Percentiles rank a stretch among this genome's conserved stretches.
These are phyloP conservation scores for Neoniphon sammara DNA, from an alignment of 2,797 vertebrate genomes.

Conservation along the genomic window DNA sequence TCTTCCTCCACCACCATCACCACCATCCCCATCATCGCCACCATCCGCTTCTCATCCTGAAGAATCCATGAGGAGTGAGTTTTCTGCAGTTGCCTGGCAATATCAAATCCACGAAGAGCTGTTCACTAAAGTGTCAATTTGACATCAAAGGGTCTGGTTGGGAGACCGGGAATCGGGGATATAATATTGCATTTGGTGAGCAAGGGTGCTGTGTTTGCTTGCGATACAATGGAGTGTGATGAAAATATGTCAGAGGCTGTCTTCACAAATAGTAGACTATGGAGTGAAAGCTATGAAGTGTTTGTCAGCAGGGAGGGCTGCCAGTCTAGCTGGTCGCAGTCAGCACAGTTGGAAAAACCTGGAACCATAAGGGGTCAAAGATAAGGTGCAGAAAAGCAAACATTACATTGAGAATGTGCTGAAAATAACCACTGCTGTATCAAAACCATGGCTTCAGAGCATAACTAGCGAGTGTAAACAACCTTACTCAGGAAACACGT, in stretches of 20 bases:
- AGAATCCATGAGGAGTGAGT: conserved; percentile 65
- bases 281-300: conserved; percentile 51
- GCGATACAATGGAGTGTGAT: conserved; percentile 55
- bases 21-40: conserved; percentile 22
- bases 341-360: conserved; percentile 49
- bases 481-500: conserved; percentile 3
- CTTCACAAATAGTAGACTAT: conserved; percentile 59
- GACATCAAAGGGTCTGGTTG: conserved; percentile 82
- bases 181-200: conserved; percentile 78
- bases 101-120: conserved; percentile 79
- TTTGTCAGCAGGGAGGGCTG: conserved; percentile 14
- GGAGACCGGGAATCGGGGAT: conserved; percentile 62
- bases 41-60: conserved; percentile 50
- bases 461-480: conserved; percentile 1
- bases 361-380: conserved; percentile 41
- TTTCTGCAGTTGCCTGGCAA: conserved; percentile 82
- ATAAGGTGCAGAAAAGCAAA: conserved; percentile 38
- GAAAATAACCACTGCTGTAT: conserved; percentile 32
- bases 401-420: conserved; percentile 44
- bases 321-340: conserved; percentile 28
- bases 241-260: conserved; percentile 51
- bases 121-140: conserved; percentile 85
- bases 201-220: conserved; percentile 61
- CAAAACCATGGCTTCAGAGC: neutral
- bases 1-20: too few species aligned